Base-by-base conservation (phyloP, 2,797 vertebrate genomes). In the Oreochromis mossambicus region DNA sequence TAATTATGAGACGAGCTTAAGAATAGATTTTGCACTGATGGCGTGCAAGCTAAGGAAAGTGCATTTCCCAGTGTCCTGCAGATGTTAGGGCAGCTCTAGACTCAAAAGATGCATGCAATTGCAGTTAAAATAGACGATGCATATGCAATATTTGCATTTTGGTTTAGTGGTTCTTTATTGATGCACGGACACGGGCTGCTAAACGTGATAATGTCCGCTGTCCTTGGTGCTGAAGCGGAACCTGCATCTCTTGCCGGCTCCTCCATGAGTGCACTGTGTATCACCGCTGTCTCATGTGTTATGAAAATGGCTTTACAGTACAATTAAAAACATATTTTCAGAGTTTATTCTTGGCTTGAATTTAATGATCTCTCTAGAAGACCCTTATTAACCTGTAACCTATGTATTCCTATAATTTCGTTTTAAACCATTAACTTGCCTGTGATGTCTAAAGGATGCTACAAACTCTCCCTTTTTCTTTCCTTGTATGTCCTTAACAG, bases 211-310 rank as follows among this genome's bases (percentile, higher is more conserved):
- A 13, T 77, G 86, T 84, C 52, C 92, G 91, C 96, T 97, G 96
- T 97, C 96, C 96, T 83, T 95, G 96, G 96, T 97, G 91, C 96
- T 97, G 96, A 94, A 93, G 85, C 63, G 79, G 54, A 88, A 80
- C 79, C 66, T 13, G 79, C 80, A 50, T 46, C 84, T 79, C 83
- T 77, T 34, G 38, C 80, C 58, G 61, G 75, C 38, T 86, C 61
- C 51, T 68, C 21, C 15, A 6, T 2, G n/a, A 77, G 21, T 24
- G 58, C 17, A n/a, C 38, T 3, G 5, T 13, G 24, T 14, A 19
- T 50, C 38, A 32, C 19, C 34, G n/a, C 26, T 24, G 15, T 7
- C 15, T 43, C 32, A 15, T 51, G 43, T 38, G 3, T 14, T 12
- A 76, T 9, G 7, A 55, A n/a, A 38, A 48, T 55, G 52, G 77